Evolutionary conservation across 2,888 invertebrate species (phyloP), one percentile per base, ranked within the genome.

Genomic region (Cacoxenus indagator): DNA sequence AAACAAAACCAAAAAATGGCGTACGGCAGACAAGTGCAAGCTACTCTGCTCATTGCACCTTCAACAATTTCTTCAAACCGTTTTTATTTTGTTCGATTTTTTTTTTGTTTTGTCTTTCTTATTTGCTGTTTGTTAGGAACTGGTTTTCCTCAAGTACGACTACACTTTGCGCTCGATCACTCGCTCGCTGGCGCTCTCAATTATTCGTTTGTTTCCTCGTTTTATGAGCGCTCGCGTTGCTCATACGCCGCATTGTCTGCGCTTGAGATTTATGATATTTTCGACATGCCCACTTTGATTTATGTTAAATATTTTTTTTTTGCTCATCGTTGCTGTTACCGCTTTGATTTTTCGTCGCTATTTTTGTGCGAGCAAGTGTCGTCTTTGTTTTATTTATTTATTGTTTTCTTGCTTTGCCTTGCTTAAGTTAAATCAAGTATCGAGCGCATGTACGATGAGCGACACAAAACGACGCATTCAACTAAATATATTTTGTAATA

Each of bases 141-240:
- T 75, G 82, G 80, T 80, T 80, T 61, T 51, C 5, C 81, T 80
- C 80, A 80, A 80, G 80, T 80, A 80, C 80, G 82, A 81, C 61
- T 72, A 46, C 67, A 62, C 66, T 62, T 27, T 61, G 65, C 64
- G 64, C 67, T 80, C 75, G 81, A 75, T 81, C 79, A 79, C 81
- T 82, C 83, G 80, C 77, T 78, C 76, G 73, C 73, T 78, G 76
- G n/a, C n/a, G n/a, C n/a, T 75, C 22, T 59, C 29, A 4, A 1
- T 51, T 67, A 70, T 64, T 70, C 27, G 22, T 68, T 51, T 31
- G 24, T 64, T 68, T 31, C 24, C 11, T 57, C 51, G 26, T 37
- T 9, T 22, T 5, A 4, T 51, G 9, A 9, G 31, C n/a, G 14
- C 27, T 22, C 11, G 37, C 43, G 29, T 61, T 43, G 43, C 61